Evolutionary conservation across 2,888 invertebrate genomes (phyloP).

Genomic region (Zaprionus bogoriensis): DNA sequence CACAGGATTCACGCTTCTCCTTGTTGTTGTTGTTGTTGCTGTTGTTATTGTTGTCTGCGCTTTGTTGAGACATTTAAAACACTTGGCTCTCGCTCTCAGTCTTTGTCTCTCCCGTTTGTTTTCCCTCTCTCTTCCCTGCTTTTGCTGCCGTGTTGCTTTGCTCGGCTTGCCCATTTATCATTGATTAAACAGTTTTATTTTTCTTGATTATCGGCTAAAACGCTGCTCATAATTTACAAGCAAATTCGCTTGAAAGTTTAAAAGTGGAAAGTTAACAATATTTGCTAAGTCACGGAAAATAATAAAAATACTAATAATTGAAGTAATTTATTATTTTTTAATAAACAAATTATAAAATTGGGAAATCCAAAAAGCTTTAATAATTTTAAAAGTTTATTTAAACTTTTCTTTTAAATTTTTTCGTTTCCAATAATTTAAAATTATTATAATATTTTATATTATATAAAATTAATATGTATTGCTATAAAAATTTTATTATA

Average conservation of each 20-base stretch:
- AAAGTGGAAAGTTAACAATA: background rate
- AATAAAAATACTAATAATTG: too few relatives aligned
- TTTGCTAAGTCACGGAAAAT: background rate
- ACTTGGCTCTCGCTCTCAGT: conserved; percentile 16
- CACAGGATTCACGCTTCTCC: conserved; percentile 49
- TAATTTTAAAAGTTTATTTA: too few relatives aligned
- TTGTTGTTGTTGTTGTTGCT: conserved; percentile 10
- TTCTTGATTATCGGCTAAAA: conserved; percentile 38
- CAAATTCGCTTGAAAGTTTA: background rate
- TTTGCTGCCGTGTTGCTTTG: background rate
- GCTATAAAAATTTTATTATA: background rate
- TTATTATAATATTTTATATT: too few relatives aligned
- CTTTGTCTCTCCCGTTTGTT: background rate
- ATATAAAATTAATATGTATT: background rate
- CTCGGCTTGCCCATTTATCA: conserved; percentile 53
- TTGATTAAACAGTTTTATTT: conserved; percentile 43
- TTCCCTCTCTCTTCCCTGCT: background rate
- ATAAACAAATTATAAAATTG: too few relatives aligned
- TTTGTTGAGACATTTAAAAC: conserved; percentile 57
- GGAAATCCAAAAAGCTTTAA: too few relatives aligned
- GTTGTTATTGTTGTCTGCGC: conserved; percentile 17
- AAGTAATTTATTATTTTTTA: too few relatives aligned
- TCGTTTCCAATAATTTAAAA: too few relatives aligned
- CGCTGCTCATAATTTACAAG: conserved; percentile 18
- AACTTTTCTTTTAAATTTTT: too few relatives aligned